A percentile compares a stretch with the other conserved stretches of the same genome.
Evolutionary conservation across 2,797 vertebrate species (phyloP).

Genomic region (Graptemys geographica): DNA sequence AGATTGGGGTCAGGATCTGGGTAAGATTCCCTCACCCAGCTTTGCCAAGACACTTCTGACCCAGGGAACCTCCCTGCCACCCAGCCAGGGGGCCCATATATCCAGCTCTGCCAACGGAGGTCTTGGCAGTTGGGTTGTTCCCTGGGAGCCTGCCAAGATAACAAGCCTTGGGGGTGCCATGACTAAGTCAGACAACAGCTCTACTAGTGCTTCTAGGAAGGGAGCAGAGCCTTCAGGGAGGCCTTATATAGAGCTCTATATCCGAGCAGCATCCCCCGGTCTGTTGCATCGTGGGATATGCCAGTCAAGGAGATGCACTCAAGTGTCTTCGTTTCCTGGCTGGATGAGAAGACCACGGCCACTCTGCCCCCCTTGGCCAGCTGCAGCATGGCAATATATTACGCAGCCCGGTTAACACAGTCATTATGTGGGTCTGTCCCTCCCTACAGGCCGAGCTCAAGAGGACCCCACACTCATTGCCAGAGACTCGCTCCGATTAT

Average conservation of each 20-base stretch:
- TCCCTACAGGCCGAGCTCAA: not conserved
- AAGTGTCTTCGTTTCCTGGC: not conserved
- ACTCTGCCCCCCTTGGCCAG: not conserved
- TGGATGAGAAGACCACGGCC: not conserved
- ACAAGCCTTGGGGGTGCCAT: not conserved
- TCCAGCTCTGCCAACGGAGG: not conserved
- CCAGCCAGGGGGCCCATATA: not conserved
- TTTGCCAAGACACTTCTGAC: not conserved
- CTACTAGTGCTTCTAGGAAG: not conserved
- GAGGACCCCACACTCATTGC: not conserved
- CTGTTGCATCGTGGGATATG: not conserved
- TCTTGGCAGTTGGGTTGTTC: not conserved
- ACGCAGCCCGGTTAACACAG: not conserved
- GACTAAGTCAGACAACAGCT: not conserved
- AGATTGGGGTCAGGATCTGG: not conserved
- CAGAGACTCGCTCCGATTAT: not conserved
- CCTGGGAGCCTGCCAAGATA: not conserved
- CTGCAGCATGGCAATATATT: not conserved
- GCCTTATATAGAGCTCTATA: not conserved
- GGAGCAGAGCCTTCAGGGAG: not conserved
- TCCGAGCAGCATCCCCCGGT: fast-evolving
- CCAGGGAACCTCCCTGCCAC: not conserved
- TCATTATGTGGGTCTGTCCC: not conserved
- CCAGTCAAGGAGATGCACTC: not conserved
- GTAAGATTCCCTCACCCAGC: not conserved